Evolutionary conservation across 2,113 vertebrate species (phyloP).

Genomic region (Lipotes vexillifer): DNA sequence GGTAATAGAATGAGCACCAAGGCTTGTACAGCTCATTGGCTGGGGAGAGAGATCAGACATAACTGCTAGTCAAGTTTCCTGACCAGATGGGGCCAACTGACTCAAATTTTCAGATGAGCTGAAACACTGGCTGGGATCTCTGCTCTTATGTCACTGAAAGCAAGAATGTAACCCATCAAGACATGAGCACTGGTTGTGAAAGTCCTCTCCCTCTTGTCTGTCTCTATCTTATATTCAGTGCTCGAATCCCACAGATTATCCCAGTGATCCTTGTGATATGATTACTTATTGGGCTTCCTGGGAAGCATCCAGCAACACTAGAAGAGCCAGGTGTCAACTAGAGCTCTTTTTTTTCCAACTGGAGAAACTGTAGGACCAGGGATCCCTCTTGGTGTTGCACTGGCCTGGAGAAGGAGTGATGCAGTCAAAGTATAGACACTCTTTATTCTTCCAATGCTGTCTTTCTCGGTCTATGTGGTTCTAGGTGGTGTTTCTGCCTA

Average conservation of each 20-base stretch:
- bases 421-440: too few species aligned
- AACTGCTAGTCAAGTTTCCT: not conserved
- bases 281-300: not conserved
- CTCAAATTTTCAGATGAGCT: not conserved
- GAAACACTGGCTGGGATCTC: not conserved
- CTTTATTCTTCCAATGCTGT: not conserved
- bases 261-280: not conserved
- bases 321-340: not conserved
- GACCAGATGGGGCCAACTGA: not conserved
- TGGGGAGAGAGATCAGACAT: not conserved
- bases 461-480: not conserved
- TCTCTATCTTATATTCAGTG: not conserved
- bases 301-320: not conserved
- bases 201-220: not conserved
- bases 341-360: not conserved
- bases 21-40: not conserved
- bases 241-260: not conserved
- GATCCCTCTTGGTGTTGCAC: too few species aligned
- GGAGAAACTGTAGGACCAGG: not conserved
- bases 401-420: too few species aligned
- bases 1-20: not conserved
- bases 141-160: not conserved
- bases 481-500: not conserved
- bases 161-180: not conserved
- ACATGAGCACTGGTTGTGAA: not conserved